phyloP scores from a whole-genome alignment of 2,888 invertebrate species.

The Podabrus alpinus region DNA sequence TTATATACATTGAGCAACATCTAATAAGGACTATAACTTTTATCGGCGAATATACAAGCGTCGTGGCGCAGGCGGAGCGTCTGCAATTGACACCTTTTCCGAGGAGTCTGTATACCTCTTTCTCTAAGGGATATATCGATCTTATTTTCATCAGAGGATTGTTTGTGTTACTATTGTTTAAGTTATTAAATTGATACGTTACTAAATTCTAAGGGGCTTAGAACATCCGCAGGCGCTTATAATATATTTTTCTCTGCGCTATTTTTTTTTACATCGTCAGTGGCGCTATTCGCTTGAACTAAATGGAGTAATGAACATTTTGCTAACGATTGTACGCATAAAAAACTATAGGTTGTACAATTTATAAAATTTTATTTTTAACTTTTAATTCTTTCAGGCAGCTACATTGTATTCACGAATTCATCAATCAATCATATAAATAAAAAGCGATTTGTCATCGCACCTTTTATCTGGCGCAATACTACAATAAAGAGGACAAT shows the following conservation, averaged over 20 bases:
- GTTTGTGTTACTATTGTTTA: constrained; percentile 4
- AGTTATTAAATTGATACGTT: neutral
- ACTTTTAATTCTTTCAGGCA: constrained; percentile 5
- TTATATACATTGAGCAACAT: neutral
- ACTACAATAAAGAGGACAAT: constrained; percentile 20
- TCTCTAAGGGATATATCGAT: constrained; percentile 24
- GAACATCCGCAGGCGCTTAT: neutral
- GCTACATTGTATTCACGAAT: neutral
- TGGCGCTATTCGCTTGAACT: neutral
- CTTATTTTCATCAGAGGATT: constrained; percentile 10
- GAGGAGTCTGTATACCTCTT: constrained; percentile 20
- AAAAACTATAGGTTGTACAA: neutral
- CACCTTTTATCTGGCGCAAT: constrained; percentile 22
- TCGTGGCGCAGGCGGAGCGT: constrained; percentile 25
- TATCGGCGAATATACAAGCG: constrained; percentile 22
- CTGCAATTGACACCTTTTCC: constrained; percentile 28
- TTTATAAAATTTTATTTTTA: constrained; percentile 6
- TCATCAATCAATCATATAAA: constrained; percentile 24
- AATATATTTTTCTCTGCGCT: neutral
- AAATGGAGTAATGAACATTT: neutral
- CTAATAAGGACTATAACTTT: constrained; percentile 11
- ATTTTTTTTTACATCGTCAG: neutral
- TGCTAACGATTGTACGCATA: neutral
- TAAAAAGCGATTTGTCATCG: constrained; percentile 34
- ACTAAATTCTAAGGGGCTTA: neutral